phyloP scores from a whole-genome alignment of 1,140 invertebrate genomes.

The Philaenus spumarius region DNA sequence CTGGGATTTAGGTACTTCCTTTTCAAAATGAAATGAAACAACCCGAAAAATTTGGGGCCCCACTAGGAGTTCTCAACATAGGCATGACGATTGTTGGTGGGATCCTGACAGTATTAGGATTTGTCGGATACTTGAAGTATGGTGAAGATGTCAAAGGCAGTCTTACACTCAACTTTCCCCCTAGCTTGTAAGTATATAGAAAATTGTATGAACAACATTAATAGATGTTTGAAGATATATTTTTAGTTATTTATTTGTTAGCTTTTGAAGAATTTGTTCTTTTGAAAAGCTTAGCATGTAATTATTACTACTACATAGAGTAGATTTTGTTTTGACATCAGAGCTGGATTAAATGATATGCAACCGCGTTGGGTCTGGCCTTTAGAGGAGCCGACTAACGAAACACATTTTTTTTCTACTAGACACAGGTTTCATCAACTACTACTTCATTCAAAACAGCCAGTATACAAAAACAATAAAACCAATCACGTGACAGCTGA shows the following conservation, averaged over 20 bases:
- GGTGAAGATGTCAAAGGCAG: conserved; percentile 56
- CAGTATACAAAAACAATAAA: too few species aligned
- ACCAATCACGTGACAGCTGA: too few species aligned
- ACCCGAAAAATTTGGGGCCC: conserved; percentile 68
- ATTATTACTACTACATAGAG: too few species aligned
- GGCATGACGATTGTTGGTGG: conserved; percentile 78
- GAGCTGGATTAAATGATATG: too few species aligned
- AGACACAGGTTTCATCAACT: too few species aligned
- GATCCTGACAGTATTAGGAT: conserved; percentile 80
- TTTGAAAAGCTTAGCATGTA: too few species aligned
- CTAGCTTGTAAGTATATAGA: conserved; percentile 63
- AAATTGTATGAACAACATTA: conserved; percentile 66
- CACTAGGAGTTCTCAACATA: conserved; percentile 77
- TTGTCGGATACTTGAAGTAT: conserved; percentile 78
- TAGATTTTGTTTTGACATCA: too few species aligned
- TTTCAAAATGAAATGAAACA: conserved; percentile 78
- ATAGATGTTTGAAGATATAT: conserved; percentile 69
- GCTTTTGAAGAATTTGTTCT: background rate
- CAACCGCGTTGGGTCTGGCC: too few species aligned
- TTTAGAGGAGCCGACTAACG: too few species aligned
- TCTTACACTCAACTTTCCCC: conserved; percentile 67
- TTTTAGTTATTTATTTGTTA: conserved; percentile 42
- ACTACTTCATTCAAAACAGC: too few species aligned
- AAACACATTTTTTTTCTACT: too few species aligned
- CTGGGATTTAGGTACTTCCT: conserved; percentile 59